Base-by-base conservation (phyloP, 2,888 invertebrate genomes). In the Troides helena region DNA sequence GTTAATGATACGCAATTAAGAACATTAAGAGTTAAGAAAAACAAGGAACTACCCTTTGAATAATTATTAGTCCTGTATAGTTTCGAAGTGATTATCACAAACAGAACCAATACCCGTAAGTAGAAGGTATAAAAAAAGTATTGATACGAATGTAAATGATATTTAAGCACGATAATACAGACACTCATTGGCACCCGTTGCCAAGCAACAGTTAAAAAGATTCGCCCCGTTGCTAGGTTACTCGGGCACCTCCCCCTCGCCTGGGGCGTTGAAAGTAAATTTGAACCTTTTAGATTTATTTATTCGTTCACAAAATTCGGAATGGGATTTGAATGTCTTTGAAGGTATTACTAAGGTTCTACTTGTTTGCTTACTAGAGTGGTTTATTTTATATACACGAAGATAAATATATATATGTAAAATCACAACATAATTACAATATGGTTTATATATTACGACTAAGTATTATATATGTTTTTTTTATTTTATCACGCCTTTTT, bases 281-380 rank as follows among this genome's bases (percentile, higher is more conserved):
- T 62, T 46, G 14, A 30, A 2, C 30, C 17, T 56, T 23, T 39
- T 61, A 53, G 56, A 67, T 61, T 53, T 61, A 61, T 67, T 60
- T 67, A 67, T 61, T 23, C 8, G 0, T 56, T 56, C n/a, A 39
- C 21, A 21, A 14, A 21, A 61, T 21, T 56, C 17, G 36, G 60
- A 43, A 18, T 50, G 25, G 43, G 59, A 67, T 61, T 61, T 67
- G 14, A 64, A 56, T 18, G 56, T 36, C 64, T 56, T 64, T 65
- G 23, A 36, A 57, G 23, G 50, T 53, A 21, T 67, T 67, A 62
- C 39, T 3, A 25, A 10, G 39, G 7, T 18, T 8, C 14, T 57
- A 43, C 43, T 57, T 62, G 23, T 57, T 43, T 57, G 30, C 6
- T 39, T 43, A 6, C 57, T 39, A 61, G 23, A 39, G 53, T 7